A percentile compares a stretch with the other conserved stretches of the same genome.
Evolutionary conservation across 1,140 invertebrate genomes (phyloP).

Genomic region (Brachionus koreanus): DNA sequence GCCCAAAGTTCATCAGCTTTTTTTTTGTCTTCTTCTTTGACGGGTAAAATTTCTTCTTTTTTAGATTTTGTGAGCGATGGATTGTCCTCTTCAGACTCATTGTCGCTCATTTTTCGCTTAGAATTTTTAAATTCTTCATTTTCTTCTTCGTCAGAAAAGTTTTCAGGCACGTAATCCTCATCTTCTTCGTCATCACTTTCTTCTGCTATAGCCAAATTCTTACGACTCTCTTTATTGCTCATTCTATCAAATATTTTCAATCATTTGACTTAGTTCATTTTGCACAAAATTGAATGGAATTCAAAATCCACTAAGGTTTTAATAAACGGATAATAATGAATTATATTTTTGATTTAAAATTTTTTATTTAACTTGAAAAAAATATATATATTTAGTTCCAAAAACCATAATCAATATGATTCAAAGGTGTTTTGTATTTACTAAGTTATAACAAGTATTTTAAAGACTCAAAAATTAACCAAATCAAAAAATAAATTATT

Average conservation of each 20-base stretch:
- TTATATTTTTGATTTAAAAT: neutral
- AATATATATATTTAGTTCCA: too few species aligned
- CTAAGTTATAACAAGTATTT: neutral
- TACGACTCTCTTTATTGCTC: neutral
- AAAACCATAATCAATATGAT: neutral
- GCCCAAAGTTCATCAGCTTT: constrained; percentile 53
- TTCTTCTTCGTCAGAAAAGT: neutral
- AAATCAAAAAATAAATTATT: neutral
- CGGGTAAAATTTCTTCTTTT: neutral
- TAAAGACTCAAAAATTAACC: neutral
- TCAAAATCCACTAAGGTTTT: neutral
- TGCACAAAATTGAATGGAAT: neutral
- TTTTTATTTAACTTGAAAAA: neutral
- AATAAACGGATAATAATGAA: neutral
- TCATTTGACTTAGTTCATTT: neutral
- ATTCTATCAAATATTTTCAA: neutral
- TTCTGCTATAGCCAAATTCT: neutral
- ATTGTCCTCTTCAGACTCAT: neutral
- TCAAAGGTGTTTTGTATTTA: neutral
- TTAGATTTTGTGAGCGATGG: neutral
- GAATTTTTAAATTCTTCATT: neutral
- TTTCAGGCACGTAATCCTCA: constrained; percentile 19
- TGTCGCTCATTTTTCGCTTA: neutral
- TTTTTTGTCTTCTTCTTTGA: constrained; percentile 50
- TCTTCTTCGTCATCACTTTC: constrained; percentile 5